Evolutionary conservation across 2,113 vertebrate species (phyloP).

Genomic region (Daboia siamensis): DNA sequence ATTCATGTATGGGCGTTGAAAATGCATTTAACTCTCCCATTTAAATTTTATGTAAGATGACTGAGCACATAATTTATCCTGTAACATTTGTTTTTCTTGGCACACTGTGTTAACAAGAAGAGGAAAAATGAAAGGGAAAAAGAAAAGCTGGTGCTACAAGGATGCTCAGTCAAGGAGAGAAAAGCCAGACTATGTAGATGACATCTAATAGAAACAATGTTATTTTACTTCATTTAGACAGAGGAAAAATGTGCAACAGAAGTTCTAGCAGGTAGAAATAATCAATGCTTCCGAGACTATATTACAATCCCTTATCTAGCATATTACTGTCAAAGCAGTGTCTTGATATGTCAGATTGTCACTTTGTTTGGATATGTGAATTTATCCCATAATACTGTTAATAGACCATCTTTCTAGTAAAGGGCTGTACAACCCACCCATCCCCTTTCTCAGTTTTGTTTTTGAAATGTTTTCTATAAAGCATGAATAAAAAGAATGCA

Average conservation of each 20-base stretch:
- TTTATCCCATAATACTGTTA: not conserved
- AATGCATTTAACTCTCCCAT: not conserved
- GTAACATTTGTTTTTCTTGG: conserved; percentile 43
- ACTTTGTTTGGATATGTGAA: conserved; percentile 37
- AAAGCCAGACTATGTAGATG: conserved; percentile 29
- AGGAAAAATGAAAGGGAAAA: conserved; percentile 29
- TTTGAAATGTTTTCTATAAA: conserved; percentile 1
- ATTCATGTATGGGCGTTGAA: conserved; percentile 41
- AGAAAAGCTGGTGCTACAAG: conserved; percentile 29
- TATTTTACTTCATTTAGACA: conserved; percentile 24
- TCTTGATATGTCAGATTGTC: conserved; percentile 20
- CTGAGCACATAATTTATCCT: conserved; percentile 28
- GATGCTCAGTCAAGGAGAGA: conserved; percentile 30
- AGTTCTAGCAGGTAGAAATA: conserved; percentile 27
- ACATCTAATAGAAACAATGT: conserved; percentile 40
- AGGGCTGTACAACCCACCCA: not conserved
- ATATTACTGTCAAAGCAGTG: conserved; percentile 30
- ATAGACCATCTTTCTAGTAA: not conserved
- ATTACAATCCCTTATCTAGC: conserved; percentile 21
- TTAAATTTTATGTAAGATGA: conserved; percentile 35
- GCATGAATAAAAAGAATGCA: not conserved
- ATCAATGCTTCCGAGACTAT: conserved; percentile 9
- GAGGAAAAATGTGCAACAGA: conserved; percentile 14
- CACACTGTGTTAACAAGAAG: conserved; percentile 24
- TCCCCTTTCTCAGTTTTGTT: not conserved